Base-by-base conservation (phyloP, 2,888 invertebrate genomes). In the Pharmacophagus antenor region DNA sequence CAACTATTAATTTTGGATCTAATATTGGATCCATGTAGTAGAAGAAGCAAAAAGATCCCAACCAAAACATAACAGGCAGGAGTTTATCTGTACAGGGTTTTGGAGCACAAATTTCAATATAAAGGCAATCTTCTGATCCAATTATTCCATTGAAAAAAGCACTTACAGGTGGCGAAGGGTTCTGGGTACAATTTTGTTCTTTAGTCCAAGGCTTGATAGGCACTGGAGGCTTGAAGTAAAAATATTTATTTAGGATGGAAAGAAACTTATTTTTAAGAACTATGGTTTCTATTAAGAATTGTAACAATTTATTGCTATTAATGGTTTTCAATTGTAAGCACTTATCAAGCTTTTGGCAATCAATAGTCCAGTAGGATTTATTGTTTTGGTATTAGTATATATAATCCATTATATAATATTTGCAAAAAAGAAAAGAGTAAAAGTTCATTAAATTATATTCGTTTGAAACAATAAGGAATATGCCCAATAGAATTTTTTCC, bases 31-130 rank as follows among this genome's bases (percentile, higher is more conserved):
- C 88, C 41, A 81, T 64, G 46, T 73, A 73, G 48, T 64, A 67
- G 23, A 74, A 57, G 67, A 81, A 92, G 23, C 71, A 74, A 63
- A 73, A 88, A 51, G 85, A 78, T 59, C 91, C 89, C 55, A 92
- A 83, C 85, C 88, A 92, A 62, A 92, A 88, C 88, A 92, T 88
- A 2, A 92, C 91, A 23, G 92, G 91, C 67, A 85, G 68, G 17
- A 71, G 80, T 64, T 87, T 76, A 0, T 76, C 70, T 5, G 84
- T 77, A 41, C 76, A 72, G 10, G 84, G 65, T 62, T 70, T 79
- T 62, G 84, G 83, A 31, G 84, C 80, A 25, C 75, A 76, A 15
- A 91, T 70, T 67, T 89, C 85, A 42, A 91, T 71, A 62, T 87
- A 88, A 0, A 91, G 79, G 64, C 91, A 91, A 67, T 91, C 91